Evolutionary conservation across 2,888 invertebrate species (phyloP).

Genomic region (Cryptocheilus praepositus): DNA sequence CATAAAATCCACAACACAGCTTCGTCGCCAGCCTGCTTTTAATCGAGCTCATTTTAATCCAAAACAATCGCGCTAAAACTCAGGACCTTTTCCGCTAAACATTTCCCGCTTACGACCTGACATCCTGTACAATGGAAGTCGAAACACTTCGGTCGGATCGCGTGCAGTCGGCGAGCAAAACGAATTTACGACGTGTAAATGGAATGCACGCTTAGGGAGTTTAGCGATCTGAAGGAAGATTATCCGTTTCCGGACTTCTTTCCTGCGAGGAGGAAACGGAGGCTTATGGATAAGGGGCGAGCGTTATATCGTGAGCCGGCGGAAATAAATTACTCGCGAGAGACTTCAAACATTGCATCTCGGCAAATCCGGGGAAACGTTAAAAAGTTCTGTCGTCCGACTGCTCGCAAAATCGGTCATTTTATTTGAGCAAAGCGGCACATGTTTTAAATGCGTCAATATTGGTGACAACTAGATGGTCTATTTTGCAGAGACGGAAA

Average conservation of each 20-base stretch:
- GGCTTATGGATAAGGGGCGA: constrained; percentile 9
- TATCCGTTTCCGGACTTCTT: constrained; percentile 34
- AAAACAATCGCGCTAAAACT: no score
- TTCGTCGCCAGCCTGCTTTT: no score
- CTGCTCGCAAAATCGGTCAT: not conserved
- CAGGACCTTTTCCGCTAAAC: no score
- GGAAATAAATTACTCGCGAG: constrained; percentile 24
- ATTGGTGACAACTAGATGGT: no score
- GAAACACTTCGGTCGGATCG: not conserved
- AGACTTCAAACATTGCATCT: constrained; percentile 6
- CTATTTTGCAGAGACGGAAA: no score
- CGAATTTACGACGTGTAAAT: constrained; percentile 44
- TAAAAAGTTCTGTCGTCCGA: not conserved
- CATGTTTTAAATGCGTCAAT: no score
- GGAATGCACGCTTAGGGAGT: constrained; percentile 36
- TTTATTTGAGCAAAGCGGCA: not conserved
- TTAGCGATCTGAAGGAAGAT: constrained; percentile 43
- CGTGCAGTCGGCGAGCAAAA: constrained; percentile 5
- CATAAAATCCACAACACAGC: no score
- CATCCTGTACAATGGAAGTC: not conserved
- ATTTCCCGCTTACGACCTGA: not conserved
- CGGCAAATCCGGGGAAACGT: not conserved
- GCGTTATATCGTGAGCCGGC: constrained; percentile 26
- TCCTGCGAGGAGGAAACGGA: constrained; percentile 7
- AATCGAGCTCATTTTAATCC: no score